These are phyloP conservation scores for Drosophila kurseongensis DNA, from an alignment of 1,140 invertebrate genomes.

Conservation along the genomic window DNA sequence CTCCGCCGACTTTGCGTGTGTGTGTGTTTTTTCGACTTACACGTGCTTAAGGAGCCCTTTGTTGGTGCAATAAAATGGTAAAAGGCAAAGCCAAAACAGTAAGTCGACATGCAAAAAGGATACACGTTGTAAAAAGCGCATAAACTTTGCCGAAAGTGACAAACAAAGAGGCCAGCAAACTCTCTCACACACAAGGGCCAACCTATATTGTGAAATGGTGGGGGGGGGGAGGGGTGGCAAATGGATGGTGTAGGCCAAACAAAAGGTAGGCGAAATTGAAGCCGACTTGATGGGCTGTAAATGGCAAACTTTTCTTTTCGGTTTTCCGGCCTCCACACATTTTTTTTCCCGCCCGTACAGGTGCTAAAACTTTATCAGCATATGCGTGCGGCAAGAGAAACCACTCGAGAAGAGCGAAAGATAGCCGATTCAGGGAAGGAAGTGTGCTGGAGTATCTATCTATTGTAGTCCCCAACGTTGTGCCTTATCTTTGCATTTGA, in stretches of 20 bases:
- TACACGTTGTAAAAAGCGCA: constrained; percentile 75
- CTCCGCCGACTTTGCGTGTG: constrained; percentile 8
- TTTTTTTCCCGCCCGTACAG: constrained; percentile 22
- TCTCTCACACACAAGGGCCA: constrained; percentile 3
- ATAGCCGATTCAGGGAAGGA: constrained; percentile 4
- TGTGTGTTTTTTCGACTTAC: constrained; percentile 22
- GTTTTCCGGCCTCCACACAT: constrained; percentile 24
- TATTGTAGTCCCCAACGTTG: constrained; percentile 55
- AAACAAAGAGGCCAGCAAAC: constrained; percentile 53
- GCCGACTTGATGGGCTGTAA: constrained; percentile 72
- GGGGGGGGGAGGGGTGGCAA: neutral
- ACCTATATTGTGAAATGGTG: constrained; percentile 1
- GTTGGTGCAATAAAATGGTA: constrained; percentile 67
- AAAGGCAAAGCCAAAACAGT: constrained; percentile 37
- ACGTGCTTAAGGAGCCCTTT: constrained; percentile 48
- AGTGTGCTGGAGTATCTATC: constrained; percentile 59
- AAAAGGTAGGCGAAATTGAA: constrained; percentile 63
- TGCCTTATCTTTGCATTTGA: constrained; percentile 79
- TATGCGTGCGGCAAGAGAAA: constrained; percentile 32
- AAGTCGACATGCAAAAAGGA: constrained; percentile 77
- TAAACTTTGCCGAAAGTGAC: constrained; percentile 68
- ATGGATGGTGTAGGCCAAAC: constrained; percentile 17
- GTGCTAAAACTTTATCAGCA: constrained; percentile 62
- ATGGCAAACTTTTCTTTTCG: constrained; percentile 71
- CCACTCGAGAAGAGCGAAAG: constrained; percentile 11